Evolutionary conservation across 2,797 vertebrate species (phyloP).

Genomic region (Serranus cabrilla): DNA sequence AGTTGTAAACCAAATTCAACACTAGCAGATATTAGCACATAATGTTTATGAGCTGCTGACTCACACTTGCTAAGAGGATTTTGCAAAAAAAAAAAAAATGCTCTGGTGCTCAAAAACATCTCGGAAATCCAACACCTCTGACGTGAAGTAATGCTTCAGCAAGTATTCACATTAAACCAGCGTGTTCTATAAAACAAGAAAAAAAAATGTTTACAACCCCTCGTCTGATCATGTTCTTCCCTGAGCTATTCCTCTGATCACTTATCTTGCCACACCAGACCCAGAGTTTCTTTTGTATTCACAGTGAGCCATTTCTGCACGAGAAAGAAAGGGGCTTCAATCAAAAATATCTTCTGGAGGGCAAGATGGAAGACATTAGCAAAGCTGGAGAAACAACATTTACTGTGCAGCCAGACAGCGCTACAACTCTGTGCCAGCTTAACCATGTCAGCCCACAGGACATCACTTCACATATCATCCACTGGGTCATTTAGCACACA

Average conservation of each 20-base stretch:
- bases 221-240: conserved; percentile 51
- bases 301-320: conserved; percentile 33
- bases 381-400: conserved; percentile 51
- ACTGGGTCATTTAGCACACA: conserved; percentile 57
- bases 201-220: conserved; percentile 42
- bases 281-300: conserved; percentile 53
- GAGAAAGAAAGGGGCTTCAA: conserved; percentile 55
- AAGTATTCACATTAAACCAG: conserved; percentile 36
- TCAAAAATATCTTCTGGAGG: conserved; percentile 55
- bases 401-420: conserved; percentile 40
- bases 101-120: conserved; percentile 33
- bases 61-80: conserved; percentile 51
- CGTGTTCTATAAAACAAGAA: conserved; percentile 29
- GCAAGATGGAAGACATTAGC: conserved; percentile 54
- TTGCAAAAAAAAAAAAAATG: conserved; percentile 3
- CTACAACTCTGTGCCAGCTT: conserved; percentile 35
- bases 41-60: conserved; percentile 44
- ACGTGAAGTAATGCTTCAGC: conserved; percentile 28
- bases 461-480: conserved; percentile 58
- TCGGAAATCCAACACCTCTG: conserved; percentile 35
- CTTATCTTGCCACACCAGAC: conserved; percentile 69
- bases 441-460: conserved; percentile 58
- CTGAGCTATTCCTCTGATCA: conserved; percentile 58
- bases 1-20: conserved; percentile 35
- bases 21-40: conserved; percentile 47